phyloP scores from a whole-genome alignment of 2,113 vertebrate species.

The Pleuronectes platessa region DNA sequence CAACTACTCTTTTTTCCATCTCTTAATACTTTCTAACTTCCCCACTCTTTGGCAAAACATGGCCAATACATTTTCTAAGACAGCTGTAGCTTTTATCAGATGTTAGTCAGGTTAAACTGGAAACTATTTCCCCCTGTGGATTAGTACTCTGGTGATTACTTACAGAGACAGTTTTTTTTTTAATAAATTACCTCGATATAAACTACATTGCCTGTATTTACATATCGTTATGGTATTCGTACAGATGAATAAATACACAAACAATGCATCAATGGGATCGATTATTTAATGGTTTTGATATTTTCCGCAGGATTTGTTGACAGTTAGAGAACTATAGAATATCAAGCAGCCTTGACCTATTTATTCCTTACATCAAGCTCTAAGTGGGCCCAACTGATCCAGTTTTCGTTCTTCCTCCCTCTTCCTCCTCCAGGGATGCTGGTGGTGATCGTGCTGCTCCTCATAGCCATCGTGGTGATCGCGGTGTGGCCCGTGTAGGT shows the following conservation, averaged over 20 bases:
- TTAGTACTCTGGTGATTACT: neutral
- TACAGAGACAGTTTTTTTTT: neutral
- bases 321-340: neutral
- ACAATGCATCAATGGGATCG: too few species aligned
- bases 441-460: conserved; percentile 85
- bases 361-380: neutral
- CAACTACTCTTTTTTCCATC: neutral
- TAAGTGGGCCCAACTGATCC: neutral
- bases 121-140: neutral
- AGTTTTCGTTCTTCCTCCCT: neutral
- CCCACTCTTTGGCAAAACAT: too few species aligned
- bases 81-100: neutral
- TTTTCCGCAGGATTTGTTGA: too few species aligned
- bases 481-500: conserved; percentile 79
- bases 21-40: neutral
- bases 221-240: neutral
- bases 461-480: conserved; percentile 84
- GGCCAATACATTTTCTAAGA: too few species aligned
- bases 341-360: neutral
- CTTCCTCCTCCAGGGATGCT: conserved; percentile 79
- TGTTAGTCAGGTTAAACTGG: neutral
- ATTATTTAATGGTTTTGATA: too few species aligned
- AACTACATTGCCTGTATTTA: neutral
- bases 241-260: too few species aligned
- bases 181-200: neutral